Evolutionary conservation across 2,888 invertebrate species (phyloP).

Genomic region (Apomyelois bistriatella): DNA sequence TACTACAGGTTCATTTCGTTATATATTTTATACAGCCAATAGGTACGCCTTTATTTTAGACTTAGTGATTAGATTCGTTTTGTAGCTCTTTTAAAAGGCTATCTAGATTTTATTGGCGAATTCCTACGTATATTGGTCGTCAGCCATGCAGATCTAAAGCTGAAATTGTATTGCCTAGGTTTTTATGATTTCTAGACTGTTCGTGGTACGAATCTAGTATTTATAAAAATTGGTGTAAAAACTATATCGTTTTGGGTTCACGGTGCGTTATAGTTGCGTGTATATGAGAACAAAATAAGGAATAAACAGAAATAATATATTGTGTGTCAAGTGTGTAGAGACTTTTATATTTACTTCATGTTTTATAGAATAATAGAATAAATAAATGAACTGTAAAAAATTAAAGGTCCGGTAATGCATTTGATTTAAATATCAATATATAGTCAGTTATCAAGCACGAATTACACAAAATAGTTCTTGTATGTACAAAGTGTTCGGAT

Average conservation of each 20-base stretch:
- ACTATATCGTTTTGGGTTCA: neutral
- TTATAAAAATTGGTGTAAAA: constrained; percentile 2
- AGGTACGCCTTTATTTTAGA: constrained; percentile 20
- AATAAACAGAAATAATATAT: neutral
- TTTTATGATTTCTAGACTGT: constrained; percentile 10
- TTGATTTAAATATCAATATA: too few species aligned
- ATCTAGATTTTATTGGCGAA: constrained; percentile 13
- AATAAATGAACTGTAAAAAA: too few species aligned
- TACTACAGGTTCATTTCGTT: constrained; percentile 9
- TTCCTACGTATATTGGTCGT: constrained; percentile 12
- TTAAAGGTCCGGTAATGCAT: too few species aligned
- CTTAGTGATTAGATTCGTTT: constrained; percentile 3
- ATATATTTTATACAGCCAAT: neutral
- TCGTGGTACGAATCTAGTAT: neutral
- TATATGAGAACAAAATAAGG: neutral
- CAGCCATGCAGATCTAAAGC: constrained; percentile 11
- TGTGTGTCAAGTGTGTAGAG: too few species aligned
- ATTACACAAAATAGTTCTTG: too few species aligned
- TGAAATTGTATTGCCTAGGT: constrained; percentile 11
- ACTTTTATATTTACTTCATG: too few species aligned
- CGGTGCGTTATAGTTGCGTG: constrained; percentile 5
- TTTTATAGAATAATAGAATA: too few species aligned
- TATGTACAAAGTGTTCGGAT: too few species aligned
- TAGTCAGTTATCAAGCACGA: too few species aligned
- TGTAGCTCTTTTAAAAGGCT: neutral